phyloP scores from a whole-genome alignment of 2,797 vertebrate species.

The Sebastes taczanowskii region DNA sequence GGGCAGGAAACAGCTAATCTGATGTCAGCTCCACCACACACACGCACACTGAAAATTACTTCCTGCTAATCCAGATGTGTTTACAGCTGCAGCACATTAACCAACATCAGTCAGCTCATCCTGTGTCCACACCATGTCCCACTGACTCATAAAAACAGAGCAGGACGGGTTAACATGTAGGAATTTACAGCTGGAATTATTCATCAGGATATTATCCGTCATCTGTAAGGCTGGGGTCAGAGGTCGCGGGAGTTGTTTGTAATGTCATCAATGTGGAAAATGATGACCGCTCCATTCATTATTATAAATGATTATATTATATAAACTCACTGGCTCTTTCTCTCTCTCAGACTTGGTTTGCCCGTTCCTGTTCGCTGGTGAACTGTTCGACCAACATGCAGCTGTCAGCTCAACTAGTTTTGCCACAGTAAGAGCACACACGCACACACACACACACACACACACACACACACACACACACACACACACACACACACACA shows the following conservation, averaged over 20 bases:
- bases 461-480: not conserved
- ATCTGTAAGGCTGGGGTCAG: constrained; percentile 6
- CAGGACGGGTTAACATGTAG: constrained; percentile 14
- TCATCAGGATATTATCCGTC: not conserved
- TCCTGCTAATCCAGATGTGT: constrained; percentile 50
- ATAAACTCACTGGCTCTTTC: not conserved
- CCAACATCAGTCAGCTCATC: constrained; percentile 39
- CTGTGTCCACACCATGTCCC: constrained; percentile 8
- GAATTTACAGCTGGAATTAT: constrained; percentile 36
- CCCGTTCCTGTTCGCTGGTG: constrained; percentile 88
- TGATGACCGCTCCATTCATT: not conserved
- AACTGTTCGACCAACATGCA: constrained; percentile 94
- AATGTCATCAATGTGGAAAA: not conserved
- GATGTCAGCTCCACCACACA: not conserved
- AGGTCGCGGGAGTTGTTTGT: constrained; percentile 1
- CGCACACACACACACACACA: constrained; percentile 2
- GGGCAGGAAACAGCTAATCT: constrained; percentile 2
- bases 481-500: constrained; percentile 6
- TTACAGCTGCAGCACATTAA: constrained; percentile 61
- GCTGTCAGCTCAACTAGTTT: constrained; percentile 85
- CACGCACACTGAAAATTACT: not conserved
- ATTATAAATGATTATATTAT: not conserved
- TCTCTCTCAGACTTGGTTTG: constrained; percentile 86
- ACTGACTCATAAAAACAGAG: constrained; percentile 25
- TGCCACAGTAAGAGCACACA: constrained; percentile 88